A percentile compares a stretch with the other conserved stretches of the same genome.
Conservation (phyloP, 2,113 vertebrate species). For the Ancistrus triradiatus region DNA sequence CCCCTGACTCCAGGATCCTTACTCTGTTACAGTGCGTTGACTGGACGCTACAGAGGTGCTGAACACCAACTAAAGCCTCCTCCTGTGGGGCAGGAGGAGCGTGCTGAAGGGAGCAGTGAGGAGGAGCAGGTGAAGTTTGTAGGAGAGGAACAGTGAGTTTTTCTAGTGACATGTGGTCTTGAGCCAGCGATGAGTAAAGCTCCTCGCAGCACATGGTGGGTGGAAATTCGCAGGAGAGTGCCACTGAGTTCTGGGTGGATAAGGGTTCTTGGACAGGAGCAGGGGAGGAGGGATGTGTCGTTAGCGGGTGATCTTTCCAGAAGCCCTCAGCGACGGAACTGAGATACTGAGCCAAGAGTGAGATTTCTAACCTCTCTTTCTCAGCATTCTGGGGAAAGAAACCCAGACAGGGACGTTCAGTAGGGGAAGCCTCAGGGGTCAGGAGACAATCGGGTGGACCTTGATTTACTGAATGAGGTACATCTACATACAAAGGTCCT, state of each 20-base stretch:
- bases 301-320: slow-evolving; percentile 27
- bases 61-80: slow-evolving; percentile 40
- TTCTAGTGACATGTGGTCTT: slow-evolving; percentile 61
- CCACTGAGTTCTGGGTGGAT: slow-evolving; percentile 1
- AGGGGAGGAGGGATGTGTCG: slow-evolving; percentile 3
- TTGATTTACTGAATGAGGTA: slow-evolving; percentile 49
- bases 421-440: slow-evolving; percentile 73
- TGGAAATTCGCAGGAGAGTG: slow-evolving; percentile 17
- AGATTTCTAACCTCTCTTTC: slow-evolving; percentile 68
- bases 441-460: slow-evolving; percentile 68
- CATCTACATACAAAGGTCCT: slow-evolving; percentile 71
- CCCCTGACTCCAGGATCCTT: slow-evolving; percentile 38
- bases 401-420: slow-evolving; percentile 55
- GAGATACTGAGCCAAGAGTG: slow-evolving; percentile 69
- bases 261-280: not conserved
- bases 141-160: slow-evolving; percentile 60
- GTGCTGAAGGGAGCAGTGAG: slow-evolving; percentile 33
- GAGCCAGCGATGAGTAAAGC: slow-evolving; percentile 60
- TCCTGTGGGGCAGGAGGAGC: slow-evolving; percentile 32
- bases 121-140: slow-evolving; percentile 34
- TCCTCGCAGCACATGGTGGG: slow-evolving; percentile 14
- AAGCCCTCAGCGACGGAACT: slow-evolving; percentile 69
- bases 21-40: slow-evolving; percentile 49
- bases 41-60: slow-evolving; percentile 55
- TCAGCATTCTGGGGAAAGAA: slow-evolving; percentile 58